These are phyloP conservation scores for Alces alces DNA, from an alignment of 2,113 vertebrate genomes.

Conservation along the genomic window DNA sequence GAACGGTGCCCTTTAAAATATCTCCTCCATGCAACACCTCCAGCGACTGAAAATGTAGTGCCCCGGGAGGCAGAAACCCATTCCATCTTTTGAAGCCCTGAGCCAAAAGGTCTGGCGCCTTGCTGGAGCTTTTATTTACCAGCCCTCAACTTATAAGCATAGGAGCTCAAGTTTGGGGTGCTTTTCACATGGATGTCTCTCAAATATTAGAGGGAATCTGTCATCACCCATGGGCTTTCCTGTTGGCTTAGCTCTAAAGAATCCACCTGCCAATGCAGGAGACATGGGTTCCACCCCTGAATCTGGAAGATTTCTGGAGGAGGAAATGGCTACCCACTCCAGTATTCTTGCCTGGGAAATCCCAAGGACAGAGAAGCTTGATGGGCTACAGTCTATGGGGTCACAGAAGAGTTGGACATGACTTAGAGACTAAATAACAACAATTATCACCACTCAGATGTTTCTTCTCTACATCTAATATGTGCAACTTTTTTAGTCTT, in stretches of 20 bases:
- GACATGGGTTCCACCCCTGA: neutral
- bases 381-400: neutral
- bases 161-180: neutral
- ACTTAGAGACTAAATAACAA: neutral
- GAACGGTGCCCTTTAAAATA: constrained; percentile 52
- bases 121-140: neutral
- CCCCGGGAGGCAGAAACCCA: neutral
- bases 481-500: neutral
- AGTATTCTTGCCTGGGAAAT: neutral
- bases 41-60: neutral
- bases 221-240: neutral
- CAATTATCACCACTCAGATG: neutral
- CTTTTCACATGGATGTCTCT: neutral
- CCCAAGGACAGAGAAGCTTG: neutral
- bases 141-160: neutral
- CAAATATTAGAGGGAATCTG: neutral
- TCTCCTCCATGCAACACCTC: neutral
- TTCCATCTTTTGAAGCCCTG: neutral
- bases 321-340: neutral
- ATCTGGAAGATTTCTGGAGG: neutral
- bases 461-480: neutral
- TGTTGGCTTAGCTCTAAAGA: neutral
- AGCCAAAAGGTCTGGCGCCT: neutral
- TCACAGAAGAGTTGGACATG: neutral
- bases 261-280: neutral